Base-by-base conservation (phyloP, 2,113 vertebrate genomes). In the Notothenia rossii region DNA sequence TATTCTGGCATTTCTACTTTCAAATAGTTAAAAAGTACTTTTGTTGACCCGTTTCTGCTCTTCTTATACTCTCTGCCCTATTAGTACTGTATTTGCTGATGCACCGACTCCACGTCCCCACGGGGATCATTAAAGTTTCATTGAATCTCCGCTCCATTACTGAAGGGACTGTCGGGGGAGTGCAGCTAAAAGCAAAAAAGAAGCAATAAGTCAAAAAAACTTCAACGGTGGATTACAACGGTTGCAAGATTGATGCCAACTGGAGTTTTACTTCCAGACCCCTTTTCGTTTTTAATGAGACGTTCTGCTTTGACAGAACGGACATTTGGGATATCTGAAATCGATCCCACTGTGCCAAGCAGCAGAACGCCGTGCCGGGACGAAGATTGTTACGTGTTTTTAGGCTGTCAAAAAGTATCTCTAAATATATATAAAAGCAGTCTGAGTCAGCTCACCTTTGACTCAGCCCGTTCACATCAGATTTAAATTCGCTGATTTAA, bases 281-380 rank as follows among this genome's bases (percentile, higher is more conserved):
- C 70, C 0, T 74, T 87, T 90, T 66, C 73, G 77, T 40, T 18
- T 81, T 84, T 81, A 79, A 77, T 81, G 71, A 80, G 64, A 65
- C 70, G 80, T 54, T 71, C 43, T 72, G 59, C 50, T 74, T 40
- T 51, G 75, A 65, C 66, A 53, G 60, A 87, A 54, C 18, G 48
- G 77, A 2, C 75, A 54, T 73, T 64, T 75, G 78, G 83, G 77
- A 83, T 17, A 1, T 65, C 58, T 78, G 80, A 89, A 81, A 81
- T 79, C 33, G 60, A 84, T 88, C 76, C 76, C 53, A 60, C 15
- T 66, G 79, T 81, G 81, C 75, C 78, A 84, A 79, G 68, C 71
- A 81, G 84, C 64, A 6, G 1, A 43, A 66, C 50, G 45, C 66
- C 20, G 70, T 73, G 83, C 85, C 85, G 82, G 60, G 56, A 43